Evolutionary conservation across 1,140 invertebrate species (phyloP).

Genomic region (Cyclargus thomasi): DNA sequence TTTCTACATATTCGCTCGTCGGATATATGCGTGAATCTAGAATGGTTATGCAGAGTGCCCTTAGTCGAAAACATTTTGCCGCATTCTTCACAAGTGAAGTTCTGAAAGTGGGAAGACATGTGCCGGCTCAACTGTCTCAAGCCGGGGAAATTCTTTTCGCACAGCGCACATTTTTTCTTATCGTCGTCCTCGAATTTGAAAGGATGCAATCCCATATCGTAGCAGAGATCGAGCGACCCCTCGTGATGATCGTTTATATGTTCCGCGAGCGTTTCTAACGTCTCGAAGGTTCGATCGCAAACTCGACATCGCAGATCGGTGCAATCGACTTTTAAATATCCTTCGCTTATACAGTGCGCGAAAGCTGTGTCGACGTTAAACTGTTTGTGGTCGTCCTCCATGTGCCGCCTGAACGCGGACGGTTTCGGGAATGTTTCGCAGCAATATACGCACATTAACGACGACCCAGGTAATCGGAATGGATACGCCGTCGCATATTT

Average conservation of each 20-base stretch:
- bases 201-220: constrained; percentile 38
- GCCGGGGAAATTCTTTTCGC: constrained; percentile 37
- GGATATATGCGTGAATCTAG: constrained; percentile 32
- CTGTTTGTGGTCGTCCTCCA: constrained; percentile 35
- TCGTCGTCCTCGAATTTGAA: constrained; percentile 36
- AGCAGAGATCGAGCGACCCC: constrained; percentile 29
- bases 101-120: constrained; percentile 40
- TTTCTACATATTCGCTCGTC: constrained; percentile 36
- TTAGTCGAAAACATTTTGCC: constrained; percentile 42
- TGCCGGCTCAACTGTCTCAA: constrained; percentile 44
- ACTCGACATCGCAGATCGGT: constrained; percentile 40
- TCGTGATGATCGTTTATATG: constrained; percentile 41
- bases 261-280: constrained; percentile 30
- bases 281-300: constrained; percentile 29
- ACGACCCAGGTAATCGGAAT: constrained; percentile 42
- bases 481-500: constrained; percentile 9
- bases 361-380: constrained; percentile 38
- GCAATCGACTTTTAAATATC: constrained; percentile 46
- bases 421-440: constrained; percentile 36
- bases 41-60: constrained; percentile 33
- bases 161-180: constrained; percentile 38
- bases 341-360: constrained; percentile 33
- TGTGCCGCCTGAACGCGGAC: constrained; percentile 35
- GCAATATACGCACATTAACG: constrained; percentile 49
- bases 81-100: constrained; percentile 45